These are phyloP conservation scores for Indri indri DNA, from an alignment of 2,113 vertebrate species.

Conservation along the genomic window DNA sequence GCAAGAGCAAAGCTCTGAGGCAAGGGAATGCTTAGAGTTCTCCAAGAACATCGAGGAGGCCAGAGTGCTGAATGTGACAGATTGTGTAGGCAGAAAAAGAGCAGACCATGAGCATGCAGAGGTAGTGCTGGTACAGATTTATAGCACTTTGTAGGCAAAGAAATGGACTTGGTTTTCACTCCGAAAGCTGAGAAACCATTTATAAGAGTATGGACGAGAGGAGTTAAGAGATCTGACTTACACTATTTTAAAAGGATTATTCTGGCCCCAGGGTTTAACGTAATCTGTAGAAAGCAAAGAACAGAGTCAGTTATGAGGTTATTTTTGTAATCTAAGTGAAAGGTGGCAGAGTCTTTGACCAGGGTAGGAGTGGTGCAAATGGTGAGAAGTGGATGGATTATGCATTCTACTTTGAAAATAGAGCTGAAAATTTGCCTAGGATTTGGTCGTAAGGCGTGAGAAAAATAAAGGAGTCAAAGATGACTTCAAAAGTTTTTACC, in stretches of 20 bases:
- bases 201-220: background rate
- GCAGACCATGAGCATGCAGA: background rate
- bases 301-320: background rate
- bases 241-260: background rate
- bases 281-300: background rate
- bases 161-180: background rate
- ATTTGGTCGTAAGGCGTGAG: background rate
- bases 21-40: background rate
- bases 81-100: too few species aligned
- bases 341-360: background rate
- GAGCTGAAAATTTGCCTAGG: background rate
- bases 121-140: background rate
- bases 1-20: background rate
- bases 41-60: background rate
- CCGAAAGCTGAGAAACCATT: background rate
- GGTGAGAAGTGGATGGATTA: background rate
- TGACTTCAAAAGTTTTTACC: background rate
- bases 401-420: background rate
- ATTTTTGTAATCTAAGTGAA: background rate
- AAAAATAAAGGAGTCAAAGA: background rate
- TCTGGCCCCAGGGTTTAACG: background rate
- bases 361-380: background rate
- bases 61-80: background rate
- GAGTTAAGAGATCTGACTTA: background rate
- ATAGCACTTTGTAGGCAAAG: background rate